These are phyloP conservation scores for Callyntrura guangdongensis DNA, from an alignment of 2,888 invertebrate genomes.

Conservation along the genomic window DNA sequence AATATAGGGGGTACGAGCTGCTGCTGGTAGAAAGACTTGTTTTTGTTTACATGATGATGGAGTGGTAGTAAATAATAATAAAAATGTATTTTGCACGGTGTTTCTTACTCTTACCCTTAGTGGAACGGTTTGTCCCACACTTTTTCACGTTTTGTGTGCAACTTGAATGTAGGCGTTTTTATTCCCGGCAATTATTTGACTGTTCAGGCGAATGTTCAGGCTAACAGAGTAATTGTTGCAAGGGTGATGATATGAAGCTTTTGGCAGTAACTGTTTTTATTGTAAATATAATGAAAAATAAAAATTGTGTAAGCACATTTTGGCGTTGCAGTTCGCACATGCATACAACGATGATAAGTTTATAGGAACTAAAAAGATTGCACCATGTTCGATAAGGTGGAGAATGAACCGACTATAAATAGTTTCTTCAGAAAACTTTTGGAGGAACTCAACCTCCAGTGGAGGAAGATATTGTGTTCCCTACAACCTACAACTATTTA, in stretches of 20 bases:
- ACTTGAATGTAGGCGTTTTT: slow-evolving; percentile 54
- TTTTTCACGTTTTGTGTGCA: slow-evolving; percentile 15
- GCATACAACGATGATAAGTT: no score
- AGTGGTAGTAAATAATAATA: neutral
- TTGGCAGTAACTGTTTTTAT: no score
- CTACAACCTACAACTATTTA: no score
- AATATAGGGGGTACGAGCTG: neutral
- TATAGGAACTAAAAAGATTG: no score
- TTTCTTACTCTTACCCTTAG: neutral
- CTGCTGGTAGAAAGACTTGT: neutral
- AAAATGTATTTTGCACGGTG: neutral
- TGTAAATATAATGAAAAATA: no score
- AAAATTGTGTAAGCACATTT: no score
- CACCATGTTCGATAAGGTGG: no score
- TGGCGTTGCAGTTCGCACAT: no score
- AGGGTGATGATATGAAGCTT: neutral
- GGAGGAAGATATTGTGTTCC: no score
- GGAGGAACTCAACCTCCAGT: no score
- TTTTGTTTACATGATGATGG: neutral
- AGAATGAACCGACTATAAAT: no score
- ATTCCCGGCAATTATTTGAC: slow-evolving; percentile 20
- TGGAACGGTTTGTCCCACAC: slow-evolving; percentile 42
- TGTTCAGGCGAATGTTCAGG: slow-evolving; percentile 28
- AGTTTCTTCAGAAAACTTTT: no score
- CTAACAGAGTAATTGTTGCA: slow-evolving; percentile 11